Evolutionary conservation across 1,140 invertebrate genomes (phyloP), one percentile per base, ranked within the genome.

Genomic region (Drosophila arizonae): DNA sequence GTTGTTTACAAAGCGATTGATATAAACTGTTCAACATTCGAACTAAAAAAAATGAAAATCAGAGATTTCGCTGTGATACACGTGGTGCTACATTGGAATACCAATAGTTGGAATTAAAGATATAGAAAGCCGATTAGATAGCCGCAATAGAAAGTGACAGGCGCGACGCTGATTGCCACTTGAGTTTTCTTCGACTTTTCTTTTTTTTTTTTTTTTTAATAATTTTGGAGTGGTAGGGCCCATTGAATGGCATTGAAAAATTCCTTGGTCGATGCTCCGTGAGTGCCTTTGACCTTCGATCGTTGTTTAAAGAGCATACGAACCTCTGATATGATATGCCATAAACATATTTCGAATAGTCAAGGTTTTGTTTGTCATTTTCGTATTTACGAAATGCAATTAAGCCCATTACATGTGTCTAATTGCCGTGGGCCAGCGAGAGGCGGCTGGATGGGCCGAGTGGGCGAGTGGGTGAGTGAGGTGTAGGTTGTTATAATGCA

Each of bases 401-500:
- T 87, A 76, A 76, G 64, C 46, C 21, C 61, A 75, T 86, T 62
- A 75, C 70, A 69, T 76, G 43, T 77, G 64, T 68, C 41, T 81
- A 85, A 85, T 78, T 86, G 64, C 43, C 57, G 52, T 24, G 11
- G 11, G 17, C 0, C 21, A 24, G 21, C 3, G 41, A 8, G 6
- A 51, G 39, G 24, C 8, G 21, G 1, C 21, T 24, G 3, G 21
- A 24, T 24, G 21, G 21, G 17, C 0, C 3, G 41, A 5, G 6
- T 33, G 56, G 39, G 24, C 8, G 21, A 3, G 21, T 24, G 21
- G 1, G 1, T 3, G 21, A 24, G 21, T 50, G 36, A 21, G 36
- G 41, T 26, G 30, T 21, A 36, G 21, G 39, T 45, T 26, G 55
- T 75, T 77, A 86, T 86, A 84, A 86, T 86, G 85, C 81, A 81